Conservation (phyloP, 1,140 invertebrate species). For the Campoletis sonorensis region DNA sequence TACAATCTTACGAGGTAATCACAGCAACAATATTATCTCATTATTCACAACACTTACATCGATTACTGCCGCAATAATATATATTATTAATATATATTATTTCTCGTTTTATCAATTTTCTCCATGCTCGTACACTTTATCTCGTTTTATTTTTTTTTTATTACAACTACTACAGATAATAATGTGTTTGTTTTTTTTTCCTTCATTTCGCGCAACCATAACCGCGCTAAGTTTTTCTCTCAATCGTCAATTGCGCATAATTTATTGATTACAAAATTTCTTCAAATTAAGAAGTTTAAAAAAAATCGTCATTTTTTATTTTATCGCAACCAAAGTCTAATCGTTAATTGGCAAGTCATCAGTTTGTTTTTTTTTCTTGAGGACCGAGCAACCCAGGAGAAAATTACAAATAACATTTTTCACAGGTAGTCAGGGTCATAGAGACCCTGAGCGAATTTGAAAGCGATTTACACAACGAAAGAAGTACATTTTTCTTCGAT, state of each 20-base stretch:
- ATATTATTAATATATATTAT: slow-evolving; percentile 62
- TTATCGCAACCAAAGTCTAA: background rate
- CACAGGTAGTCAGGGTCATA: no score
- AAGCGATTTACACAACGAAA: no score
- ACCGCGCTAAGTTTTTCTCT: background rate
- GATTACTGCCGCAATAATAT: slow-evolving; percentile 75
- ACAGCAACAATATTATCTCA: slow-evolving; percentile 78
- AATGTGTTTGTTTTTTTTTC: slow-evolving; percentile 41
- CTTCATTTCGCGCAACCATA: slow-evolving; percentile 15
- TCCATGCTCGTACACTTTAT: slow-evolving; percentile 75
- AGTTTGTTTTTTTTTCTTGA: no score
- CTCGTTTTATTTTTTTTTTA: slow-evolving; percentile 45
- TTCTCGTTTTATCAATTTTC: slow-evolving; percentile 70
- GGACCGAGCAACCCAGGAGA: no score
- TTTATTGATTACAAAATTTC: no score
- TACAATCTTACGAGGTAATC: slow-evolving; percentile 78
- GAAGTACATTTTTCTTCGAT: no score
- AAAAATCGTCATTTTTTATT: no score
- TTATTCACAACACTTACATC: slow-evolving; percentile 78
- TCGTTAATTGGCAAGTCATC: background rate
- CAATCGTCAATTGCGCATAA: background rate
- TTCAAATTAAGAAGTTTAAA: no score
- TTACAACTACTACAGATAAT: slow-evolving; percentile 70
- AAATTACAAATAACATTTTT: no score
- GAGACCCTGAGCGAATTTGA: no score